These are phyloP conservation scores for Aphidius colemani DNA, from an alignment of 2,888 invertebrate genomes.

Conservation along the genomic window DNA sequence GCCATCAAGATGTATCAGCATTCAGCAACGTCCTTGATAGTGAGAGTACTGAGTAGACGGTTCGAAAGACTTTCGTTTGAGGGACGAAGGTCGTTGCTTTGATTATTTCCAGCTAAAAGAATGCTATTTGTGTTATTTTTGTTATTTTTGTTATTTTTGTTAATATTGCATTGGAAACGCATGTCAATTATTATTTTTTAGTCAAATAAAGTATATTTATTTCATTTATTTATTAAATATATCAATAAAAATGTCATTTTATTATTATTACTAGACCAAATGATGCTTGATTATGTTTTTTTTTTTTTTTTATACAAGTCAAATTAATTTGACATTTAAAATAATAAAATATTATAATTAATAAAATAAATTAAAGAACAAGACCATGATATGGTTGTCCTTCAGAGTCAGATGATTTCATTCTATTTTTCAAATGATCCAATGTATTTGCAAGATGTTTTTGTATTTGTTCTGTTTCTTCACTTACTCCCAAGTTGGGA, in stretches of 20 bases:
- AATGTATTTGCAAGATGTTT: slow-evolving; percentile 92
- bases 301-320: too few species aligned
- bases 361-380: slow-evolving; percentile 55
- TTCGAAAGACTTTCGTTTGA: slow-evolving; percentile 21
- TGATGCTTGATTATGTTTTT: not conserved
- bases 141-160: too few species aligned
- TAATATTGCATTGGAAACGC: too few species aligned
- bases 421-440: slow-evolving; percentile 76
- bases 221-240: too few species aligned
- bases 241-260: too few species aligned
- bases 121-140: too few species aligned
- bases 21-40: slow-evolving; percentile 16
- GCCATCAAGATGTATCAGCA: slow-evolving; percentile 10
- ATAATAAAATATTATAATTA: too few species aligned
- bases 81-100: slow-evolving; percentile 18
- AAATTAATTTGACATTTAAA: too few species aligned
- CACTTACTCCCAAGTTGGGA: slow-evolving; percentile 90
- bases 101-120: not conserved
- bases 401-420: slow-evolving; percentile 71
- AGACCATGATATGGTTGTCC: slow-evolving; percentile 70
- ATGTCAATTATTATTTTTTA: too few species aligned
- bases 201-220: too few species aligned
- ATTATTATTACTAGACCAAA: too few species aligned
- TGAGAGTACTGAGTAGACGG: slow-evolving; percentile 17
- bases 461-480: slow-evolving; percentile 95